A percentile compares a stretch with the other conserved stretches of the same genome.
These are phyloP conservation scores for Agrotis ipsilon DNA, from an alignment of 2,888 invertebrate genomes.

Conservation along the genomic window DNA sequence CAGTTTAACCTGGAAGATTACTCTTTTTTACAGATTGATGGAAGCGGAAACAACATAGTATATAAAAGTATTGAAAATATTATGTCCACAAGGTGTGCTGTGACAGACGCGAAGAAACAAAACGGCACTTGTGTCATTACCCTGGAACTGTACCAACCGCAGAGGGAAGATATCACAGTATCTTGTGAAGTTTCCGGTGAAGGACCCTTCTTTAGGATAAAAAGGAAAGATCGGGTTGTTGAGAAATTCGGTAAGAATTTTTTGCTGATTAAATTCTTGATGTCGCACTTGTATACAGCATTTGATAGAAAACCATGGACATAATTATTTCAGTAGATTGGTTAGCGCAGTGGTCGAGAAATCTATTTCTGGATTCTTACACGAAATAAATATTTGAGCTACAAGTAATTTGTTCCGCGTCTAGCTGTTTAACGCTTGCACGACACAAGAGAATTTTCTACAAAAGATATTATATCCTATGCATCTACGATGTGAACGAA, in stretches of 20 bases:
- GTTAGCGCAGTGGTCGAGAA: too few relatives aligned
- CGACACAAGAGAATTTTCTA: too few relatives aligned
- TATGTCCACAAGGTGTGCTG: constrained; percentile 73
- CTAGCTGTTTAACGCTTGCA: too few relatives aligned
- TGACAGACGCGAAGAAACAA: constrained; percentile 61
- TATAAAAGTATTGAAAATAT: constrained; percentile 68
- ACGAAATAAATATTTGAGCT: too few relatives aligned
- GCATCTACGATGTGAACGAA: too few relatives aligned
- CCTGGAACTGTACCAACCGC: constrained; percentile 73
- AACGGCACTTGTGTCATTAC: constrained; percentile 74
- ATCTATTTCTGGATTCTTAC: too few relatives aligned
- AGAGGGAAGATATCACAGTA: constrained; percentile 68
- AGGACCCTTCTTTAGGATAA: constrained; percentile 78
- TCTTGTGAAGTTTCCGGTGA: constrained; percentile 86
- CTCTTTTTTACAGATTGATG: constrained; percentile 59
- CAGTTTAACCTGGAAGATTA: too few relatives aligned
- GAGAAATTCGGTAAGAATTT: constrained; percentile 75
- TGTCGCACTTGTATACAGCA: too few relatives aligned
- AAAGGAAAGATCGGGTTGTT: constrained; percentile 70
- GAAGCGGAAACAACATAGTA: constrained; percentile 57
- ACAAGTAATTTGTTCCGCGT: too few relatives aligned
- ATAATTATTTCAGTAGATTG: too few relatives aligned
- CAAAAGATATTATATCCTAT: too few relatives aligned
- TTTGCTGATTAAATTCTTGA: background rate
- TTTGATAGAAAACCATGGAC: too few relatives aligned